Base-by-base conservation (phyloP, 2,797 vertebrate genomes). In the Glyptemys insculpta region DNA sequence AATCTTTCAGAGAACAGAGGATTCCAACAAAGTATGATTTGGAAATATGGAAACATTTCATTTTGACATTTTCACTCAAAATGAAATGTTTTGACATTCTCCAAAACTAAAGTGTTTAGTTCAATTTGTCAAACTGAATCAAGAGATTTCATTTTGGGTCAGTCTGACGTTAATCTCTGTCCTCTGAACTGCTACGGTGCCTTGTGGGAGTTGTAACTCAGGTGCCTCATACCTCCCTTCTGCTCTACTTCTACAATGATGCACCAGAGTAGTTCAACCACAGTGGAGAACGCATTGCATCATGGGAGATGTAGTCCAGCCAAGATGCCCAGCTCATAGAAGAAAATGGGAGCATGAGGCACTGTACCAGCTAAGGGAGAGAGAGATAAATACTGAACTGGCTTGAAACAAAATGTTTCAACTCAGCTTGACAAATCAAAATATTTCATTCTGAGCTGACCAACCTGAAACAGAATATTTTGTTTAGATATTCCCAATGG, bases 21-120 rank as follows among this genome's bases (percentile, higher is more conserved):
- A 90, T 21, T 29, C 4, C 79, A 25, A 59, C 87, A 89, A 95
- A 54, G 25, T 86, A 29, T 85, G 12, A 44, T 81, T 49, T 78
- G 81, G 95, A 88, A 76, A 59, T 53, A 90, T 62, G 16, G 79
- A 76, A 76, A 68, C 7, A 68, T 76, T 44, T 76, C 41, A 44
- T 76, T 76, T 76, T 76, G 72, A 44, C 23, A 72, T 47, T 76
- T 74, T 76, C 37, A 76, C 23, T 76, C 4, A 80, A 91, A 92
- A 90, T 65, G 1, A 96, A 95, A 92, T 87, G 92, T 3, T 85
- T 90, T 19, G 62, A 93, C 83, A 76, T 37, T 88, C 37, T 68
- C 52, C 92, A 92, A 91, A 91, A 85, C 76, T 6, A 68, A 89
- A 92, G 31, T 0, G 1, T 68, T 89, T 2, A 5, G 62, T 94